phyloP scores from a whole-genome alignment of 2,113 vertebrate genomes.

The Ibidorhyncha struthersii region DNA sequence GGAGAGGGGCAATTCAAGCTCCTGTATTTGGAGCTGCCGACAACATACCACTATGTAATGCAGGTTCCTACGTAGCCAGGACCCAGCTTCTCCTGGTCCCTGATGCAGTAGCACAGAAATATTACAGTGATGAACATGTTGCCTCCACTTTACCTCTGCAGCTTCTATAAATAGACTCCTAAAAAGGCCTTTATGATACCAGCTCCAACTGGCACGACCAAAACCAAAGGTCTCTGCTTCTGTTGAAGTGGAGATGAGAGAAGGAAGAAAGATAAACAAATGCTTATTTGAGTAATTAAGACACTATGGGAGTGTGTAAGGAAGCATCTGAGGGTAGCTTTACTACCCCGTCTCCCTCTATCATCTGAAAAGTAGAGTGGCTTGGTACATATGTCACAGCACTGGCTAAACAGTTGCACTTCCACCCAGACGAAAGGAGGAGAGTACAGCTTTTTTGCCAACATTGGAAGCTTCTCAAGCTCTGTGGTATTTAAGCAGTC shows the following conservation, averaged over 20 bases:
- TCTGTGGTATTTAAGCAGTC: constrained; percentile 42
- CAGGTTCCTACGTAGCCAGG: not conserved
- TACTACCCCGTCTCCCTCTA: not conserved
- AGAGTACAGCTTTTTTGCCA: constrained; percentile 2
- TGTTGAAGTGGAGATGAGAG: not conserved
- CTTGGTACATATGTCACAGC: rapidly evolving
- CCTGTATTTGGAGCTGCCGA: not conserved
- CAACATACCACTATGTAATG: not conserved
- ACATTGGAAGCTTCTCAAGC: not conserved
- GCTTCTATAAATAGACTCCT: not conserved
- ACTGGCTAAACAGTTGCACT: not conserved
- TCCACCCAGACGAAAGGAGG: not conserved
- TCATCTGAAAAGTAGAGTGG: not conserved
- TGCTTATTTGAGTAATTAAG: not conserved
- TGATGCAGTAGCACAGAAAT: not conserved
- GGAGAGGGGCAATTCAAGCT: not conserved
- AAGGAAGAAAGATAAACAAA: not conserved
- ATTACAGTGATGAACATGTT: not conserved
- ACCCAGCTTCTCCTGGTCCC: not conserved
- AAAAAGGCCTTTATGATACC: not conserved
- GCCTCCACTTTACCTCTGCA: not conserved
- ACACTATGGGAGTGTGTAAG: not conserved
- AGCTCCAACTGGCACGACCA: not conserved
- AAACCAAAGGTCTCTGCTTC: not conserved
- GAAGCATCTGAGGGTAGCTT: not conserved